phyloP scores from a whole-genome alignment of 2,113 vertebrate species.

The Sinocyclocheilus anshuiensis region DNA sequence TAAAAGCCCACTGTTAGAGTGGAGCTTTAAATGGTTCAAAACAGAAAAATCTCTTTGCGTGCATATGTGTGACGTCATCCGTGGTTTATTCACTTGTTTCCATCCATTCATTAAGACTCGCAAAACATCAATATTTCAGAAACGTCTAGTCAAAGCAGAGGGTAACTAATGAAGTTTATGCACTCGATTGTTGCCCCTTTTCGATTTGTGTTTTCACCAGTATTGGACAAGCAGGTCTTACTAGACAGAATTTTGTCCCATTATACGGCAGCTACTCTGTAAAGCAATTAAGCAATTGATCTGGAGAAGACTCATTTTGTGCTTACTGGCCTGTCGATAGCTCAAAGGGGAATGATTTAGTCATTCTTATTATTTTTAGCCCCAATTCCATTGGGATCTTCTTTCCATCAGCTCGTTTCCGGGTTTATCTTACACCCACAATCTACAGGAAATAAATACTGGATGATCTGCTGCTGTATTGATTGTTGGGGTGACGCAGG shows the following conservation, averaged over 20 bases:
- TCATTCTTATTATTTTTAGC: constrained; percentile 47
- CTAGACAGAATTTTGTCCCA: constrained; percentile 55
- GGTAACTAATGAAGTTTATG: constrained; percentile 43
- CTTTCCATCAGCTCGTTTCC: constrained; percentile 13
- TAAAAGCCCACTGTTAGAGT: too few species aligned
- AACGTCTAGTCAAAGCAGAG: constrained; percentile 38
- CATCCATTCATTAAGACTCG: constrained; percentile 7
- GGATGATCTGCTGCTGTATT: too few species aligned
- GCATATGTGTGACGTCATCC: background rate
- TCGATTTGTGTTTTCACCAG: constrained; percentile 47
- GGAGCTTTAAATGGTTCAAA: too few species aligned
- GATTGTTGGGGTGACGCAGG: too few species aligned
- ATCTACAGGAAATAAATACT: constrained; percentile 24
- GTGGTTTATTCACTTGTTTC: background rate
- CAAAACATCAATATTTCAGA: constrained; percentile 19
- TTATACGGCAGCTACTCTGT: constrained; percentile 43
- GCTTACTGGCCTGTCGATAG: constrained; percentile 55
- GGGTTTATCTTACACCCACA: too few species aligned
- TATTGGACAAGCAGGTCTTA: constrained; percentile 48
- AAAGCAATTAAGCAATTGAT: constrained; percentile 64
- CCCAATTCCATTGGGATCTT: constrained; percentile 28
- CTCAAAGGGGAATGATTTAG: constrained; percentile 55
- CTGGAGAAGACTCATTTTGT: constrained; percentile 57
- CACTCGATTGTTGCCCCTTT: constrained; percentile 46
- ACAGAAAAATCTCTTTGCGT: background rate